Conservation (phyloP, 2,888 invertebrate species). For the Steinernema hermaphroditum region DNA sequence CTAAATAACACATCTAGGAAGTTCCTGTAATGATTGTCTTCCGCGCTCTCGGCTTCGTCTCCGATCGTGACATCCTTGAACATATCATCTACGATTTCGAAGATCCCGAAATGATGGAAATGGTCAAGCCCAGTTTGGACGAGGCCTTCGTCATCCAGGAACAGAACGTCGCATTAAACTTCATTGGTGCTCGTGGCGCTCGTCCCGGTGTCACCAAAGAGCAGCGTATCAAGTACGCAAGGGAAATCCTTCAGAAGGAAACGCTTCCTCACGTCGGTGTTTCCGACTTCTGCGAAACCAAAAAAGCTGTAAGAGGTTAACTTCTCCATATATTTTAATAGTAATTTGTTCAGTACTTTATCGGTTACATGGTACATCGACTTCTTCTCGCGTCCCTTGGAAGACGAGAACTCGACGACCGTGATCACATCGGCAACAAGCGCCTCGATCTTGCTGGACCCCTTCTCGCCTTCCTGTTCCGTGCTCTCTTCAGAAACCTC, state of each 20-base stretch:
- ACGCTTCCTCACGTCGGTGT: slow-evolving; percentile 99
- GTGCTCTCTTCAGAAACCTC: slow-evolving; percentile 74
- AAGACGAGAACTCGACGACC: slow-evolving; percentile 93
- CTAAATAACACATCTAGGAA: slow-evolving; percentile 74
- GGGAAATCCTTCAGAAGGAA: slow-evolving; percentile 99
- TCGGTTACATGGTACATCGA: slow-evolving; percentile 94
- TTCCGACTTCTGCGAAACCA: slow-evolving; percentile 98
- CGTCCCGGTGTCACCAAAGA: slow-evolving; percentile 97
- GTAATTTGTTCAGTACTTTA: slow-evolving; percentile 54
- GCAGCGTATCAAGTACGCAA: slow-evolving; percentile 96
- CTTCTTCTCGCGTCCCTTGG: slow-evolving; percentile 88
- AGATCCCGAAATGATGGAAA: slow-evolving; percentile 99
- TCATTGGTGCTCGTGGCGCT: slow-evolving; percentile 95
- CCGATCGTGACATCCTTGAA: slow-evolving; percentile 96
- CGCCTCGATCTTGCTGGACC: slow-evolving; percentile 96
- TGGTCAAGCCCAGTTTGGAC: slow-evolving; percentile 98
- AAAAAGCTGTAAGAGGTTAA: slow-evolving; percentile 76
- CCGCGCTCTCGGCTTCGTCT: slow-evolving; percentile 96
- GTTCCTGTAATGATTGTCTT: slow-evolving; percentile 99
- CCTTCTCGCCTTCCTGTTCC: slow-evolving; percentile 89
- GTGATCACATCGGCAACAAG: slow-evolving; percentile 99
- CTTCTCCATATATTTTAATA: too few species aligned
- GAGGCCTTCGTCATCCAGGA: slow-evolving; percentile 99
- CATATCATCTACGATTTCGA: slow-evolving; percentile 99
- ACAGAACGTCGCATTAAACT: slow-evolving; percentile 96